Evolutionary conservation across 2,888 invertebrate species (phyloP).

Genomic region (Cacoxenus indagator): DNA sequence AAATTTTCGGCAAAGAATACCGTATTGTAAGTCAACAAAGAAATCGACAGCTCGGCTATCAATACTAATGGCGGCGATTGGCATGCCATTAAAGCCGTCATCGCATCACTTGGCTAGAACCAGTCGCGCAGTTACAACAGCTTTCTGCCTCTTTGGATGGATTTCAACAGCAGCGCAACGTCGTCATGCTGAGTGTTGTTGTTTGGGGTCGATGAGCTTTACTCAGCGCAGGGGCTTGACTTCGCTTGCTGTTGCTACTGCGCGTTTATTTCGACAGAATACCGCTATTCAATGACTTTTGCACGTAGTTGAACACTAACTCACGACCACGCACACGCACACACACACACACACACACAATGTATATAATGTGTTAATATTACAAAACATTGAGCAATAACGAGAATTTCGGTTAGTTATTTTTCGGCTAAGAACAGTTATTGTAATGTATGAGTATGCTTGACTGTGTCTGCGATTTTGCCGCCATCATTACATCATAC

Average conservation of each 20-base stretch:
- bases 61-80: not conserved
- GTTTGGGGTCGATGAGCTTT: not conserved
- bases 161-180: slow-evolving; percentile 51
- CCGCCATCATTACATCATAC: too few species aligned
- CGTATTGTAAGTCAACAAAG: too few species aligned
- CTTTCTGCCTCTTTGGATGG: slow-evolving; percentile 33
- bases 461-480: not conserved
- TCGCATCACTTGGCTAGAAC: not conserved
- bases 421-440: not conserved
- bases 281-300: slow-evolving; percentile 63
- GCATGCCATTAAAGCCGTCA: too few species aligned
- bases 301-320: slow-evolving; percentile 39
- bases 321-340: not conserved
- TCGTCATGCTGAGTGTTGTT: slow-evolving; percentile 39
- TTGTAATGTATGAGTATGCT: not conserved
- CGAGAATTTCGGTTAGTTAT: slow-evolving; percentile 61
- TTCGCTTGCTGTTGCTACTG: not conserved
- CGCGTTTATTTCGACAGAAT: slow-evolving; percentile 58
- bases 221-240: not conserved
- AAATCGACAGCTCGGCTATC: not conserved
- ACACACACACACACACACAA: not conserved
- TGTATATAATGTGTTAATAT: slow-evolving; percentile 37
- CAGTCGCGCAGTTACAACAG: slow-evolving; percentile 58
- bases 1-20: not conserved
- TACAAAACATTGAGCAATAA: slow-evolving; percentile 63